Evolutionary conservation across 2,113 vertebrate genomes (phyloP), one percentile per base, ranked within the genome.

Genomic region (Hydrolagus affinis): DNA sequence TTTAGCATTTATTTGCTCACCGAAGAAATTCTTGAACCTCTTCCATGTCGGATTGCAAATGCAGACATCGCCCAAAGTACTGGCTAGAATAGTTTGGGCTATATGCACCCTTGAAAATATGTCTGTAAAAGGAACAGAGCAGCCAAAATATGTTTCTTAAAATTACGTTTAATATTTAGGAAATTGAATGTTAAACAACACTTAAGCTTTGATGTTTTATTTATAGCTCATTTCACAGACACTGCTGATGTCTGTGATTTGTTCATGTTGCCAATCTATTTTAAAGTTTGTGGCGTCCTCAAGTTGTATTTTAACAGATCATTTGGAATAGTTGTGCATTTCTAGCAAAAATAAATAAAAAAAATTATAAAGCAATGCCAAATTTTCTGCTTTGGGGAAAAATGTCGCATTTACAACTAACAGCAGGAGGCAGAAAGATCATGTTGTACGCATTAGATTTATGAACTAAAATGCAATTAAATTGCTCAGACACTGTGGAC

Each of bases 401-500:
- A 68, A 30, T 83, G 78, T 60, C 62, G 30, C 78, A 64, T 83
- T 83, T 66, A 83, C 28, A 83, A 83, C 78, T 66, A 83, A 83
- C 78, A 83, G 60, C 25, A 66, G 60, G 62, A 66, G 78, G 62
- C 78, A 83, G 60, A 83, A 64, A 83, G 78, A 62, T 83, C 11
- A 28, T 64, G 78, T 68, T 83, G 25, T 83, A 83, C 28, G 2
- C 19, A 66, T 23, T 10, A 32, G 78, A 83, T 83, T 83, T 83
- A 83, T 83, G 78, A 83, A 66, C 78, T 83, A 23, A 83, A 83
- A 83, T 83, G 62, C 60, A 83, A 68, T 83, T 83, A 83, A 66
- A 83, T 30, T 66, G 6, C 25, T 66, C 78, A 83, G 60, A 83
- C 60, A 83, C 60, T 66, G 62, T 10, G 11, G 62, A 83, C 78